Evolutionary conservation across 2,797 vertebrate species (phyloP).

Genomic region (Scolopax rusticola): DNA sequence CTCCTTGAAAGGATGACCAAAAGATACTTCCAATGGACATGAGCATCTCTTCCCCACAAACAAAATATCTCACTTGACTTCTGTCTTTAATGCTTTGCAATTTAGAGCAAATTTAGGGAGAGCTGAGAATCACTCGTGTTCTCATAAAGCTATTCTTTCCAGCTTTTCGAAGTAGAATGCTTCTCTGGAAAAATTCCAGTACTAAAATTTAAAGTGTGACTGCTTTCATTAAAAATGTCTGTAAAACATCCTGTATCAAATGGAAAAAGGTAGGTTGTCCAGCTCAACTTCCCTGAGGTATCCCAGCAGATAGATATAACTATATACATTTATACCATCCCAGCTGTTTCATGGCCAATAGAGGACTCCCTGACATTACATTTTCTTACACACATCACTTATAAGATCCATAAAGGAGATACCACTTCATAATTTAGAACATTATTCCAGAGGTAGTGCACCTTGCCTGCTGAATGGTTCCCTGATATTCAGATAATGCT

Average conservation of each 20-base stretch:
- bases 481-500: not conserved
- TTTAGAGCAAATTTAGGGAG: not conserved
- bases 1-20: not conserved
- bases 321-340: not conserved
- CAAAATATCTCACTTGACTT: not conserved
- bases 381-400: fast-evolving
- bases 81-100: not conserved
- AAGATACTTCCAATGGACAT: not conserved
- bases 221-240: not conserved
- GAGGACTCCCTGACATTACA: not conserved
- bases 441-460: not conserved
- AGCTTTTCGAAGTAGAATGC: not conserved
- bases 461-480: not conserved
- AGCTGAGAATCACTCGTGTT: not conserved
- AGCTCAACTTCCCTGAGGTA: not conserved
- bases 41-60: not conserved
- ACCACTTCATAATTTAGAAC: not conserved
- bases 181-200: not conserved
- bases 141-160: not conserved
- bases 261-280: not conserved
- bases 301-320: not conserved
- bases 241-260: not conserved
- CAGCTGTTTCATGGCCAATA: not conserved
- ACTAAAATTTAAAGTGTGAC: not conserved
- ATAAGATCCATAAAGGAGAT: not conserved